These are phyloP conservation scores for Lateolabrax maculatus DNA, from an alignment of 2,797 vertebrate genomes.

Conservation along the genomic window DNA sequence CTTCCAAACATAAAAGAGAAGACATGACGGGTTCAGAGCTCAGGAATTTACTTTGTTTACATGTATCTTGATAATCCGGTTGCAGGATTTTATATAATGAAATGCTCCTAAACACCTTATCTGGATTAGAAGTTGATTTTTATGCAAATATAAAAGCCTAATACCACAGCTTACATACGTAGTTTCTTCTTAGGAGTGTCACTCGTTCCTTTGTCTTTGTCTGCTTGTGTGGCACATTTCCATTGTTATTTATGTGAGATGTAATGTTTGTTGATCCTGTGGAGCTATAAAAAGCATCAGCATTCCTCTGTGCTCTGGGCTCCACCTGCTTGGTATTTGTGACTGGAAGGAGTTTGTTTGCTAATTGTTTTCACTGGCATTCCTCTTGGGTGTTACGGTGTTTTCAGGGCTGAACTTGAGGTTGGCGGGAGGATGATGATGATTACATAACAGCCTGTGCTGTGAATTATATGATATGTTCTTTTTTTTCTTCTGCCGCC, in stretches of 20 bases:
- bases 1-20: background rate
- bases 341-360: constrained; percentile 24
- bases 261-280: constrained; percentile 23
- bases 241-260: background rate
- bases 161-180: background rate
- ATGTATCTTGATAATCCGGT: background rate
- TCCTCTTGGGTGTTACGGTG: constrained; percentile 55
- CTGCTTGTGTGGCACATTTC: constrained; percentile 1
- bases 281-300: constrained; percentile 37
- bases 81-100: constrained; percentile 19
- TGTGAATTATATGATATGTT: constrained; percentile 28
- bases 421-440: constrained; percentile 38
- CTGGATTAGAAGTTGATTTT: constrained; percentile 29
- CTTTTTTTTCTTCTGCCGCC: constrained; percentile 24
- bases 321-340: constrained; percentile 46
- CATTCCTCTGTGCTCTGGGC: constrained; percentile 23
- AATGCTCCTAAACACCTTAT: background rate
- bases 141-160: background rate
- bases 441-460: constrained; percentile 59
- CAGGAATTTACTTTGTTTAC: constrained; percentile 7
- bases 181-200: background rate
- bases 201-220: background rate
- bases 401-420: constrained; percentile 42
- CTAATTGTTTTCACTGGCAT: constrained; percentile 51
- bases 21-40: background rate